These are phyloP conservation scores for Caenorhabditis afra DNA, from an alignment of 2,888 invertebrate species.

Conservation along the genomic window DNA sequence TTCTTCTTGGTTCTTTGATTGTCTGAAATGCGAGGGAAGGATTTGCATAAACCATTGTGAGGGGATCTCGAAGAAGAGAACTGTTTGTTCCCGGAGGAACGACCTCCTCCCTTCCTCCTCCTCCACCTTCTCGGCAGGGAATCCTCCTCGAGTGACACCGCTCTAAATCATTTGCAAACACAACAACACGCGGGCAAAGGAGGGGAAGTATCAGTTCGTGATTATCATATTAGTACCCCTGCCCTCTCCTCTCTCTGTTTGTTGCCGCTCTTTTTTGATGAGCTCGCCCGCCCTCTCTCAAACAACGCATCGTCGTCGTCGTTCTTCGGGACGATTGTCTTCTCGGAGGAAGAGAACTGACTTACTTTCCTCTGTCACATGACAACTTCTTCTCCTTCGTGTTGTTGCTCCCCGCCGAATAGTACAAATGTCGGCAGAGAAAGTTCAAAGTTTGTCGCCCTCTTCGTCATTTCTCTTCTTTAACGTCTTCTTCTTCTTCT, in stretches of 20 bases:
- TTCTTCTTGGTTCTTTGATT: too few relatives aligned
- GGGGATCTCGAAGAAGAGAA: conserved; percentile 14
- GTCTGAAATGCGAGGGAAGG: not conserved
- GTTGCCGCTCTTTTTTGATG: conserved; percentile 32
- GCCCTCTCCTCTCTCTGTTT: conserved; percentile 35
- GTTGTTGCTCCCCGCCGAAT: not conserved
- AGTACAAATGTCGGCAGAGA: conserved; percentile 3
- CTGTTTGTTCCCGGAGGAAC: conserved; percentile 46
- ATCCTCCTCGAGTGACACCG: conserved; percentile 39
- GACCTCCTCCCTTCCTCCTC: too few relatives aligned
- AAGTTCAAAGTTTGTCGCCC: conserved; percentile 47
- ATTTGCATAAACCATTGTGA: conserved; percentile 41
- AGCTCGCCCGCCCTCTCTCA: conserved; percentile 4
- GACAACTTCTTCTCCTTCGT: not conserved
- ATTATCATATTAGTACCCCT: conserved; percentile 56
- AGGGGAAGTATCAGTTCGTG: conserved; percentile 51
- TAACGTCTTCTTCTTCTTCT: conserved; percentile 1
- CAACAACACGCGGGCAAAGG: conserved; percentile 46
- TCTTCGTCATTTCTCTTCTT: too few relatives aligned
- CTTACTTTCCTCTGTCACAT: too few relatives aligned
- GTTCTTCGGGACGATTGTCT: too few relatives aligned
- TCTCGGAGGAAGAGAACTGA: too few relatives aligned
- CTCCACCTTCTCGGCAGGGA: conserved; percentile 44
- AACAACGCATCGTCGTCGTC: too few relatives aligned
- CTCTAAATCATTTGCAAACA: conserved; percentile 60